Conservation (phyloP, 2,888 invertebrate species). For the Brenthis daphne region DNA sequence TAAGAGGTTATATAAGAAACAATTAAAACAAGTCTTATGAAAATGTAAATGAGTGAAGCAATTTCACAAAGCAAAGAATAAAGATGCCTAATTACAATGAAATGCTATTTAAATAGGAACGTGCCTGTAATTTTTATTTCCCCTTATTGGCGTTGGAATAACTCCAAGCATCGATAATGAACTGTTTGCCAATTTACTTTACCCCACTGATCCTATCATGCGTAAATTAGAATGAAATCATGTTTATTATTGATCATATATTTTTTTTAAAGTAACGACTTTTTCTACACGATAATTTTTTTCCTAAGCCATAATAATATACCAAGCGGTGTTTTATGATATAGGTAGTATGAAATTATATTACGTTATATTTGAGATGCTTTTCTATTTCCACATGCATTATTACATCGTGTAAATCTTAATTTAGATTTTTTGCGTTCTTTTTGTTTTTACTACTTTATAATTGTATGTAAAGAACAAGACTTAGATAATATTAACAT, state of each 20-base stretch:
- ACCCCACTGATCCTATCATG: conserved; percentile 26
- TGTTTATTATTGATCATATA: conserved; percentile 4
- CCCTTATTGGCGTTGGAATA: conserved; percentile 33
- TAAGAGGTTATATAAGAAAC: too few species aligned
- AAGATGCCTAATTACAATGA: conserved; percentile 27
- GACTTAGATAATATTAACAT: too few species aligned
- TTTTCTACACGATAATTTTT: too few species aligned
- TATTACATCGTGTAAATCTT: too few species aligned
- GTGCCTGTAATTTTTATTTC: conserved; percentile 33
- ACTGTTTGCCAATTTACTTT: conserved; percentile 37
- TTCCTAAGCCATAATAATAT: too few species aligned
- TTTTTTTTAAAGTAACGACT: background rate
- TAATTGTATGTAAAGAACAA: too few species aligned
- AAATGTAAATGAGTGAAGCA: conserved; percentile 1
- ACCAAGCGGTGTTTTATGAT: too few species aligned
- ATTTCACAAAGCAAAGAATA: conserved; percentile 10
- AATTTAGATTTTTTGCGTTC: too few species aligned
- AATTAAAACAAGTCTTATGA: background rate
- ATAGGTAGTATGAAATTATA: too few species aligned
- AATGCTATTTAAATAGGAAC: conserved; percentile 21
- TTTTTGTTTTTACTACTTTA: too few species aligned
- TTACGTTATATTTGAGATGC: too few species aligned
- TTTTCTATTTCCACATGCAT: too few species aligned
- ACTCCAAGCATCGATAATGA: conserved; percentile 35
- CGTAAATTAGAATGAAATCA: conserved; percentile 25